A percentile compares a stretch with the other conserved stretches of the same genome.
Evolutionary conservation across 1,140 invertebrate species (phyloP).

Genomic region (Platyura marginata): DNA sequence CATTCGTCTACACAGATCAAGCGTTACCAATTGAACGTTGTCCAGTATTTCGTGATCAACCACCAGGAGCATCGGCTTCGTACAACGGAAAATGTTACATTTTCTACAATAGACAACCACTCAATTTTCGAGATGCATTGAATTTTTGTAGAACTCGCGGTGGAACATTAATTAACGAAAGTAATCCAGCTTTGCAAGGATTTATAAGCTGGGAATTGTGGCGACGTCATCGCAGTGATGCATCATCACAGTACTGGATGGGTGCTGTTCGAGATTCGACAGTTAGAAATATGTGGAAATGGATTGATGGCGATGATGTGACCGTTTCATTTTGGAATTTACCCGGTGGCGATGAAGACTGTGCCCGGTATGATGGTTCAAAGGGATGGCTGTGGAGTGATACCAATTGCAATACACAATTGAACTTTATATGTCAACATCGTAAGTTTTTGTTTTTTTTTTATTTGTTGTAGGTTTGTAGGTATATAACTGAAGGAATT

Average conservation of each 20-base stretch:
- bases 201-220: conserved; percentile 90
- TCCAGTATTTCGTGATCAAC: conserved; percentile 80
- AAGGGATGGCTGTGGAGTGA: conserved; percentile 92
- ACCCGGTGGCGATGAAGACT: conserved; percentile 65
- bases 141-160: conserved; percentile 60
- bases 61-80: conserved; percentile 76
- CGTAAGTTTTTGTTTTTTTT: conserved; percentile 39
- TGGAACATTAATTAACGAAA: conserved; percentile 78
- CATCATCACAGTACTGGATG: conserved; percentile 88
- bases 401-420: conserved; percentile 64
- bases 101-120: conserved; percentile 77
- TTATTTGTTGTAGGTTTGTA: not conserved
- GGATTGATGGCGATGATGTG: conserved; percentile 74
- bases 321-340: conserved; percentile 85
- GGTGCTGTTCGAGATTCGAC: conserved; percentile 67
- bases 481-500: not conserved
- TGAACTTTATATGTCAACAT: conserved; percentile 90
- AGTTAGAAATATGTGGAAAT: conserved; percentile 71
- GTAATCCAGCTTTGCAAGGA: conserved; percentile 82
- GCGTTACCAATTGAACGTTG: conserved; percentile 84
- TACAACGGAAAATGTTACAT: conserved; percentile 95
- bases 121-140: conserved; percentile 62
- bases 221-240: conserved; percentile 74
- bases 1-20: conserved; percentile 89
- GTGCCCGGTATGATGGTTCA: conserved; percentile 77